phyloP scores from a whole-genome alignment of 2,888 invertebrate genomes.

The Hymenopus coronatus region DNA sequence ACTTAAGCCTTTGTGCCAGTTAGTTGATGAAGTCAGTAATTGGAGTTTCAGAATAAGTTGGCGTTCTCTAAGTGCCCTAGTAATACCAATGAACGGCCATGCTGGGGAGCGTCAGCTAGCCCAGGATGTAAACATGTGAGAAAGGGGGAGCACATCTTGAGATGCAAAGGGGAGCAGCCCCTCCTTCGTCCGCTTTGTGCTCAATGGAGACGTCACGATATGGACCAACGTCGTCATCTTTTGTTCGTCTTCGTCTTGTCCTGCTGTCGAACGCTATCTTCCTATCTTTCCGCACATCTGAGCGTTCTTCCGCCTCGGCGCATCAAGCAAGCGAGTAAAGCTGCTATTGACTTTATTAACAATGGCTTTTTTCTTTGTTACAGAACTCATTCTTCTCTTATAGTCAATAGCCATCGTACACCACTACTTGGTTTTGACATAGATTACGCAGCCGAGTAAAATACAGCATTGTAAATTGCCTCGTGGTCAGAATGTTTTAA shows the following conservation, averaged over 20 bases:
- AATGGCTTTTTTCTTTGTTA: too few relatives aligned
- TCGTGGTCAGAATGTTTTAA: too few relatives aligned
- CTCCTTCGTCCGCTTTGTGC: not conserved
- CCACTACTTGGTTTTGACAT: too few relatives aligned
- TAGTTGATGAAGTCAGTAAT: too few relatives aligned
- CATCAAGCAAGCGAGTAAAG: not conserved
- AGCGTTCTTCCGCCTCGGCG: not conserved
- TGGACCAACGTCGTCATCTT: not conserved
- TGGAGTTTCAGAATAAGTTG: too few relatives aligned
- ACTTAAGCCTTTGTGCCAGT: too few relatives aligned
- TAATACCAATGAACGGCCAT: not conserved
- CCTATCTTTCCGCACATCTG: not conserved
- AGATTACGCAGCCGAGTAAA: too few relatives aligned
- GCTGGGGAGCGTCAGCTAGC: too few relatives aligned
- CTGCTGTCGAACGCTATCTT: not conserved
- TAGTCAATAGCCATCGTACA: too few relatives aligned
- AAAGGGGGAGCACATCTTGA: not conserved
- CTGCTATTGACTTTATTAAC: not conserved
- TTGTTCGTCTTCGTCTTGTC: not conserved
- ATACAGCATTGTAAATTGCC: too few relatives aligned
- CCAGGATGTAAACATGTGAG: not conserved
- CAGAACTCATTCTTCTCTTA: too few relatives aligned
- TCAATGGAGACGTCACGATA: not conserved
- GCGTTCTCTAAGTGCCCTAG: not conserved
- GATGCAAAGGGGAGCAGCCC: not conserved